phyloP scores from a whole-genome alignment of 2,797 vertebrate genomes.

The Menidia menidia region DNA sequence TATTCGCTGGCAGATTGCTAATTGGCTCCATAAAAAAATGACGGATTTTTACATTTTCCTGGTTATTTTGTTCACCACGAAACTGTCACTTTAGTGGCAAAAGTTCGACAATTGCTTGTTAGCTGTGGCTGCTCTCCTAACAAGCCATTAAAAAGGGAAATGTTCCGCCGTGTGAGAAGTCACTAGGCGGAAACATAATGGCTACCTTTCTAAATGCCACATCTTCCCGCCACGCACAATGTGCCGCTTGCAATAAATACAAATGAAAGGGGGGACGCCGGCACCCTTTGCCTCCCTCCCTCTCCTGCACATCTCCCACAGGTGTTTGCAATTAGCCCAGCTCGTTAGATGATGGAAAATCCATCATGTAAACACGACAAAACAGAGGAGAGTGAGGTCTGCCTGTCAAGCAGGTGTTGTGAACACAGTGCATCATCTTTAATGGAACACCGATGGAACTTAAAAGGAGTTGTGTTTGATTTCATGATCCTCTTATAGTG shows the following conservation, averaged over 20 bases:
- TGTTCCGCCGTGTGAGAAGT: constrained; percentile 15
- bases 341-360: constrained; percentile 6
- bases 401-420: constrained; percentile 1
- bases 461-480: background rate
- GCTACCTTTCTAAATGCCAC: constrained; percentile 29
- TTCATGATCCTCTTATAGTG: background rate
- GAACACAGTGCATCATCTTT: background rate
- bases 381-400: background rate
- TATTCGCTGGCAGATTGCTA: constrained; percentile 1
- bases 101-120: constrained; percentile 50
- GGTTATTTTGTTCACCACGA: constrained; percentile 27
- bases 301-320: background rate
- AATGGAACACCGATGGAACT: constrained; percentile 6
- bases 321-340: constrained; percentile 9
- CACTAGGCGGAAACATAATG: constrained; percentile 25
- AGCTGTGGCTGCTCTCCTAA: constrained; percentile 42
- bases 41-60: constrained; percentile 11
- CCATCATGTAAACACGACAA: background rate
- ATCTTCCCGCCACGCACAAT: constrained; percentile 13
- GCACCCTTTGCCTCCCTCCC: background rate
- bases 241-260: constrained; percentile 21
- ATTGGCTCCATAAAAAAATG: constrained; percentile 11
- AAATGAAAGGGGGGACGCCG: background rate
- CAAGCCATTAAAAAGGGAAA: constrained; percentile 54
- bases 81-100: constrained; percentile 42